A percentile compares a stretch with the other conserved stretches of the same genome.
Conservation (phyloP, 2,888 invertebrate genomes). For the Tenthredo amoena region DNA sequence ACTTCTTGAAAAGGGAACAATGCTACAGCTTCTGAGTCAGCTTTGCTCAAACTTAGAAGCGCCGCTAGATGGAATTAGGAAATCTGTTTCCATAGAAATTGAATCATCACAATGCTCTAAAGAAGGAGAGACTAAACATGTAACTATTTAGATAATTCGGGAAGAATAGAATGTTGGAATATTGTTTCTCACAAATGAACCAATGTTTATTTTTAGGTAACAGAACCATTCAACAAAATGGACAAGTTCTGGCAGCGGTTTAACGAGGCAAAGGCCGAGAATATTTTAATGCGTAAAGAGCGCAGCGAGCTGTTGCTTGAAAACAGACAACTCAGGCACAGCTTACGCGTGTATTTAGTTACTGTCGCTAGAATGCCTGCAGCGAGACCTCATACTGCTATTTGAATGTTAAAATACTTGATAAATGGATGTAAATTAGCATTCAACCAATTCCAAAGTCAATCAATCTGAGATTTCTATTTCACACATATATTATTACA, state of each 20-base stretch:
- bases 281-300: conserved; percentile 79
- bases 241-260: conserved; percentile 86
- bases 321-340: conserved; percentile 83
- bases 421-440: neutral
- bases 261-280: conserved; percentile 78
- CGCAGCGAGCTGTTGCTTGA: conserved; percentile 80
- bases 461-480: neutral
- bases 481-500: neutral
- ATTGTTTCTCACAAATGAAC: neutral
- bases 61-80: conserved; percentile 69
- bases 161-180: neutral
- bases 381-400: conserved; percentile 58
- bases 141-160: conserved; percentile 55
- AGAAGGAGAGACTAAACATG: conserved; percentile 53
- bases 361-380: conserved; percentile 79
- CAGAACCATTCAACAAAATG: conserved; percentile 82
- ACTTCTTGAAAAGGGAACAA: conserved; percentile 81
- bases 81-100: conserved; percentile 61
- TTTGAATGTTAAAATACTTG: conserved; percentile 20
- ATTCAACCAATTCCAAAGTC: neutral
- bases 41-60: conserved; percentile 86
- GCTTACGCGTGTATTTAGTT: conserved; percentile 83
- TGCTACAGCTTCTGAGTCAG: conserved; percentile 82
- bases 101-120: conserved; percentile 69
- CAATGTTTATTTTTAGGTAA: conserved; percentile 75